A percentile compares a stretch with the other conserved stretches of the same genome.
These are phyloP conservation scores for Umimayanthus kanabou DNA, from an alignment of 92 coral and sea anemone genomes.

Conservation along the genomic window DNA sequence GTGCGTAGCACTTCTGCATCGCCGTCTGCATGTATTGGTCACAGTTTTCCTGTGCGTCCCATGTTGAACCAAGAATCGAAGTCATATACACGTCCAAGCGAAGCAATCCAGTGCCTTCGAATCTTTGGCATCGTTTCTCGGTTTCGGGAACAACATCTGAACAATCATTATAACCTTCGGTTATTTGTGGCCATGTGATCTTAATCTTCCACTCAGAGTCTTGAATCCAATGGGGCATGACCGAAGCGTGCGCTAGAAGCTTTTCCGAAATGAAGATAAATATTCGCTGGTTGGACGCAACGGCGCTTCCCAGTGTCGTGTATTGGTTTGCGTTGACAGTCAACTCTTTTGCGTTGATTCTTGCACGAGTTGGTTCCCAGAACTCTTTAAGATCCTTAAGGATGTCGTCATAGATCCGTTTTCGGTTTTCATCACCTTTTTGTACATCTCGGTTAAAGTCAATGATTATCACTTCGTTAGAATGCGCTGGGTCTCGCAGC, in stretches of 20 bases:
- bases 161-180: slow-evolving; percentile 39
- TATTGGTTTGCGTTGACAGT: slow-evolving; percentile 40
- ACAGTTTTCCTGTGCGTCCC: slow-evolving; percentile 21
- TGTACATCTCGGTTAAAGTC: slow-evolving; percentile 61
- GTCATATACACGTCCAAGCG: slow-evolving; percentile 36
- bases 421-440: slow-evolving; percentile 11
- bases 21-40: slow-evolving; percentile 26
- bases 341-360: slow-evolving; percentile 18
- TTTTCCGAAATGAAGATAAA: slow-evolving; percentile 53
- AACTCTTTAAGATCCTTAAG: slow-evolving; percentile 33
- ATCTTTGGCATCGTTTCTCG: slow-evolving; percentile 25
- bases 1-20: slow-evolving; percentile 39
- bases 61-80: background rate
- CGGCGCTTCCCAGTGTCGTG: slow-evolving; percentile 55
- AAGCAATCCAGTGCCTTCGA: slow-evolving; percentile 8
- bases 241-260: background rate
- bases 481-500: slow-evolving; percentile 47
- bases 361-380: slow-evolving; percentile 55
- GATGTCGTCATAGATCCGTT: slow-evolving; percentile 45
- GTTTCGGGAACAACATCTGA: slow-evolving; percentile 35
- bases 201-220: slow-evolving; percentile 38
- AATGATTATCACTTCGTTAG: slow-evolving; percentile 58
- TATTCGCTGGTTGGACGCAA: slow-evolving; percentile 52
- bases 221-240: slow-evolving; percentile 46
- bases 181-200: slow-evolving; percentile 49